These are phyloP conservation scores for Bombyx huttoni DNA, from an alignment of 2,888 invertebrate species.

Conservation along the genomic window DNA sequence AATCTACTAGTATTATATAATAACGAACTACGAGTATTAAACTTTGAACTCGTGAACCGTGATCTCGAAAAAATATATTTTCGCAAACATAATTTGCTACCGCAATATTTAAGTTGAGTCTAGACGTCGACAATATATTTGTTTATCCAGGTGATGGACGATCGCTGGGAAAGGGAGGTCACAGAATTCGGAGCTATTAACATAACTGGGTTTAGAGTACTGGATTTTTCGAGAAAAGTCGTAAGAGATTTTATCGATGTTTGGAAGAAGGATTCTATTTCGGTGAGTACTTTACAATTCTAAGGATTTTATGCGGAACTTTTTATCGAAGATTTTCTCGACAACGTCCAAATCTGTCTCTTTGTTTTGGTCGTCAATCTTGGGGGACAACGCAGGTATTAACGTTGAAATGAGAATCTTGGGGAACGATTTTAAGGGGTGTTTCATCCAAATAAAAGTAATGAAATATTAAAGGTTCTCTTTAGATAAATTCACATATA, in stretches of 20 bases:
- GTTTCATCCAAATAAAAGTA: not conserved
- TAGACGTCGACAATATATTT: conserved; percentile 5
- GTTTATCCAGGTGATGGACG: conserved; percentile 89
- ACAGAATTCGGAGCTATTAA: conserved; percentile 96
- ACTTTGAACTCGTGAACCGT: too few species aligned
- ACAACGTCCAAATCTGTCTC: not conserved
- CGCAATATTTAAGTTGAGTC: conserved; percentile 1
- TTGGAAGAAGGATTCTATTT: conserved; percentile 87
- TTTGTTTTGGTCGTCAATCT: not conserved
- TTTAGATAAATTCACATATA: not conserved
- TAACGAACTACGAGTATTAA: too few species aligned
- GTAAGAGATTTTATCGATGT: conserved; percentile 87
- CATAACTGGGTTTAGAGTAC: conserved; percentile 95
- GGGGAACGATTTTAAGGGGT: not conserved
- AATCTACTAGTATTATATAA: too few species aligned
- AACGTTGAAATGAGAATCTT: not conserved
- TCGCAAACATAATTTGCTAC: not conserved
- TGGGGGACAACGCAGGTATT: not conserved
- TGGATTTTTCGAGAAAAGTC: conserved; percentile 83
- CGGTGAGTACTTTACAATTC: conserved; percentile 68
- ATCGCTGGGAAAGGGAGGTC: conserved; percentile 91
- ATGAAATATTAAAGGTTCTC: not conserved
- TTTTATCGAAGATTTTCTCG: not conserved
- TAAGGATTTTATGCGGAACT: not conserved
- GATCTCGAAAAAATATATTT: too few species aligned